Evolutionary conservation across 2,888 invertebrate species (phyloP).

Genomic region (Drymonia ruficornis): DNA sequence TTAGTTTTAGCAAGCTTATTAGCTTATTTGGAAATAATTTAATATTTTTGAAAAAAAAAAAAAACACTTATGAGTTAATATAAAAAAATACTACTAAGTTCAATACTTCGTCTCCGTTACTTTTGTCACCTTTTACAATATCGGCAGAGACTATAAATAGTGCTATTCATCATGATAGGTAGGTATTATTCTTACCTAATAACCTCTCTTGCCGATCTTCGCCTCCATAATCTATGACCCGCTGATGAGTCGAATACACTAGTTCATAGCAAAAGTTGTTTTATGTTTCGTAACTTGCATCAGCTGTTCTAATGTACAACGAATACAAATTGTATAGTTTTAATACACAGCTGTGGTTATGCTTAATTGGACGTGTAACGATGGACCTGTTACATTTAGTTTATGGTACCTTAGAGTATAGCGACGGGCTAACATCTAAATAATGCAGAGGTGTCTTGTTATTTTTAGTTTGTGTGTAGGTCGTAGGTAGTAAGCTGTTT

Average conservation of each 20-base stretch:
- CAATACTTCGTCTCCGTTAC: too few species aligned
- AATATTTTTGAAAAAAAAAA: too few species aligned
- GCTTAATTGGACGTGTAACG: conserved; percentile 13
- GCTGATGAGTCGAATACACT: conserved; percentile 12
- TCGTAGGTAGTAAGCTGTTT: too few species aligned
- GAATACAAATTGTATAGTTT: conserved; percentile 23
- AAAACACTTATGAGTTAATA: too few species aligned
- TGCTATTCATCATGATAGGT: too few species aligned
- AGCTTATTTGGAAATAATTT: too few species aligned
- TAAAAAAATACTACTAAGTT: too few species aligned
- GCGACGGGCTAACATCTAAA: neutral
- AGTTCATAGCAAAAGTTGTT: conserved; percentile 59
- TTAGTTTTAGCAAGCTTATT: too few species aligned
- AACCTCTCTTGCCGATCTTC: neutral
- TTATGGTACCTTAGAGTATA: neutral
- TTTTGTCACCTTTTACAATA: too few species aligned
- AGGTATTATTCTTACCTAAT: too few species aligned
- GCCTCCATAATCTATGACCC: neutral
- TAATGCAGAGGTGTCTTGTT: neutral
- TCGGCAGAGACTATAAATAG: too few species aligned
- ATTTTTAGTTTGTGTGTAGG: too few species aligned
- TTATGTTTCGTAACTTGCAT: conserved; percentile 43
- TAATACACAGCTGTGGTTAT: neutral
- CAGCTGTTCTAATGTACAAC: conserved; percentile 23
- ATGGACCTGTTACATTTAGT: neutral